Evolutionary conservation across 2,113 vertebrate species (phyloP).

Genomic region (Cynocephalus volans): DNA sequence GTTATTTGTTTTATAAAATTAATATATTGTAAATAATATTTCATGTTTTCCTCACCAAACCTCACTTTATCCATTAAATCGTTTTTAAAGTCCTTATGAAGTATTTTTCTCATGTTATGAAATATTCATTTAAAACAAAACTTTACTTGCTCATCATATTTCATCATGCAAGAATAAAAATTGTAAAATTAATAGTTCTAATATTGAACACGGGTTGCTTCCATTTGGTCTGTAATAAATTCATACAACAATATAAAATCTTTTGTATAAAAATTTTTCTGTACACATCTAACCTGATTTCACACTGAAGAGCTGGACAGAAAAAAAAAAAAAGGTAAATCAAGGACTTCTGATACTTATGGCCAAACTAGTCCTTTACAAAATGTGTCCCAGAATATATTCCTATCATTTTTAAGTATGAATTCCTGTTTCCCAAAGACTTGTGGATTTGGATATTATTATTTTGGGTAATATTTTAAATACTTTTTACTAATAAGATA

Average conservation of each 20-base stretch:
- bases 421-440: not conserved
- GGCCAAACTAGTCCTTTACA: not conserved
- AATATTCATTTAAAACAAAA: not conserved
- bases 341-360: not conserved
- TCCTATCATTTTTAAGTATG: not conserved
- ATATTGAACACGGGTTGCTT: not conserved
- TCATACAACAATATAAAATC: no score
- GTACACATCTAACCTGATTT: not conserved
- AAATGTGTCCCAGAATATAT: not conserved
- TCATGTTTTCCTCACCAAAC: not conserved
- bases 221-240: not conserved
- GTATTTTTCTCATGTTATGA: not conserved
- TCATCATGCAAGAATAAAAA: not conserved
- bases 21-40: not conserved
- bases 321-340: not conserved
- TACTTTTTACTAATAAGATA: not conserved
- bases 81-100: not conserved
- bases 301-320: not conserved
- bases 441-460: not conserved
- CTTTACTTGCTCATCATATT: not conserved
- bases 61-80: not conserved
- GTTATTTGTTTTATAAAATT: not conserved
- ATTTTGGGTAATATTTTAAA: not conserved
- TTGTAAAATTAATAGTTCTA: not conserved
- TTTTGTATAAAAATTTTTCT: not conserved